Base-by-base conservation (phyloP, 2,113 vertebrate genomes). In the Callipepla californica region DNA sequence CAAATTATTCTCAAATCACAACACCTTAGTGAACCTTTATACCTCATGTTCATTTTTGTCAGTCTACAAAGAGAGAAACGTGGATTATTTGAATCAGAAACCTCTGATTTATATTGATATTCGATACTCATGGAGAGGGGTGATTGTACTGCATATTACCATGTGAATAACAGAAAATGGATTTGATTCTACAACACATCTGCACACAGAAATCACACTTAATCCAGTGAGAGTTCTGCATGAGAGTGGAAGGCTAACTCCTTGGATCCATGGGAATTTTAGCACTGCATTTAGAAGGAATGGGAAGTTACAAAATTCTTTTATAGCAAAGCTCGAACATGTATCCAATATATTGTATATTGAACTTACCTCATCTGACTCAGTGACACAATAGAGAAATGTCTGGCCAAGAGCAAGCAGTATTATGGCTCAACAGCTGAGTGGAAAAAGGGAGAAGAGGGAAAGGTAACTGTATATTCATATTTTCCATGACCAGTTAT, bases 1-100 rank as follows among this genome's bases (percentile, higher is more conserved):
- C 14, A 62, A 85, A 87, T 91, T 90, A 79, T 91, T 88, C 70
- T 94, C 80, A 89, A 87, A 94, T 77, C 32, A 3, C 32, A 77
- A 15, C 57, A 93, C 61, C 28, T 87, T 67, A 53, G 23, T 80
- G 77, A 76, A 84, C 17, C 13, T 81, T 94, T 87, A 50, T 57
- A 73, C n/a, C 25, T 93, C 38, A 38, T 17, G 21, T 26, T 81
- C 53, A 76, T 81, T 90, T 92, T 75, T 75, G 89, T 93, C 72
- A 74, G 57, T 45, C 48, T 62, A 34, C 21, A 61, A 74, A 65
- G 47, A 82, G 14, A 81, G 76, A 32, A 7, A 59, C 16, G 26
- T 50, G 22, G 88, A 66, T 82, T 84, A 68, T 67, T 90, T 70
- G 45, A 66, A 66, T 91, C 32, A 55, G 48, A 92, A 93, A 3